These are phyloP conservation scores for Sterna hirundo DNA, from an alignment of 2,113 vertebrate species.

Conservation along the genomic window DNA sequence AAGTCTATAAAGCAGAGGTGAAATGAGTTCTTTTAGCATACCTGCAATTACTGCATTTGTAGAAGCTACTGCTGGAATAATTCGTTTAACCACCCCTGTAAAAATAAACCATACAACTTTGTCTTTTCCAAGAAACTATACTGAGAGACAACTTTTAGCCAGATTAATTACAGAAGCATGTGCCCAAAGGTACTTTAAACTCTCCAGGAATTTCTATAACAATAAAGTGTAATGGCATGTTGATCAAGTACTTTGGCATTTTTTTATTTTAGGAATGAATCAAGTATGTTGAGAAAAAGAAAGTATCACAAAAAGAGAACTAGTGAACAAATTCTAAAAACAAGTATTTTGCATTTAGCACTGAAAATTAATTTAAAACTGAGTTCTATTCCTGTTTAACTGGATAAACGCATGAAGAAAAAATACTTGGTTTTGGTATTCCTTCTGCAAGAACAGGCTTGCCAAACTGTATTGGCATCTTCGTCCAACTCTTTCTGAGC, in stretches of 20 bases:
- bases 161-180: not conserved
- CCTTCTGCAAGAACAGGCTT: not conserved
- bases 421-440: not conserved
- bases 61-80: conserved; percentile 97
- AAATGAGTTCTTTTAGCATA: conserved; percentile 55
- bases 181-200: not conserved
- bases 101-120: not conserved
- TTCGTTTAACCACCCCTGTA: conserved; percentile 93
- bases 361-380: not conserved
- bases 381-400: not conserved
- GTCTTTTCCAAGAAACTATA: not conserved
- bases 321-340: not conserved
- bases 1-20: not conserved
- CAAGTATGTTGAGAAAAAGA: not conserved
- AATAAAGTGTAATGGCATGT: not conserved
- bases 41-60: conserved; percentile 97
- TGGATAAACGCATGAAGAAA: not conserved
- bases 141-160: not conserved
- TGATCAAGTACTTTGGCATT: not conserved
- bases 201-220: not conserved
- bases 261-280: not conserved
- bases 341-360: not conserved
- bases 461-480: not conserved
- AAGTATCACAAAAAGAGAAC: not conserved
- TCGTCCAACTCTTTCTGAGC: not conserved